Conservation (phyloP, 1,140 invertebrate species). For the Rhopalosiphum padi region DNA sequence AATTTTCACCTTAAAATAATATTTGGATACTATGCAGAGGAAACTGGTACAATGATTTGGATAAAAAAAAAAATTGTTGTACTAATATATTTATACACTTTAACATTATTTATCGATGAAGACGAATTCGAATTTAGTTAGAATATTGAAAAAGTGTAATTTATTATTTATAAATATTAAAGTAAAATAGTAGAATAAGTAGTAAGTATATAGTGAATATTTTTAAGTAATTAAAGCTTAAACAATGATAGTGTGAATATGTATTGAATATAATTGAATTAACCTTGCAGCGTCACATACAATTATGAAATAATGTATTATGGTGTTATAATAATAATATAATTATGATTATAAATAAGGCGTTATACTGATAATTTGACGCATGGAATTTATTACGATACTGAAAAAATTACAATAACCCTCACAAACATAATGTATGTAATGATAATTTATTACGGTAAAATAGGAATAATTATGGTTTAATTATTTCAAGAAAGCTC, state of each 20-base stretch:
- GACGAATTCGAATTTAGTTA: neutral
- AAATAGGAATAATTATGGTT: neutral
- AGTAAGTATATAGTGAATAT: neutral
- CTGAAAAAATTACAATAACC: neutral
- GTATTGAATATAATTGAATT: neutral
- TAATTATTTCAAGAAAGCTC: neutral
- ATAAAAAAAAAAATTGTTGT: neutral
- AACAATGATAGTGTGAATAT: neutral
- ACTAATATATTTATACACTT: neutral
- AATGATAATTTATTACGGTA: neutral
- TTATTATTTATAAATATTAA: neutral
- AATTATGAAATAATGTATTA: neutral
- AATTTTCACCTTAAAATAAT: neutral
- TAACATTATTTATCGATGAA: neutral
- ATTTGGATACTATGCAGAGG: neutral
- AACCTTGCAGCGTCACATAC: neutral
- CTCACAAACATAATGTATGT: neutral
- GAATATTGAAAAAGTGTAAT: neutral
- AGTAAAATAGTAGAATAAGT: too few relatives aligned
- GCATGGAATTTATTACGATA: neutral
- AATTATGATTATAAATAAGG: neutral
- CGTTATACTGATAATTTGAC: neutral
- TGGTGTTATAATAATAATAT: neutral
- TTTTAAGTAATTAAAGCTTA: neutral
- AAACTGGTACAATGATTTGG: neutral